Base-by-base conservation (phyloP, 2,888 invertebrate species). In the Nomada lathburiana region DNA sequence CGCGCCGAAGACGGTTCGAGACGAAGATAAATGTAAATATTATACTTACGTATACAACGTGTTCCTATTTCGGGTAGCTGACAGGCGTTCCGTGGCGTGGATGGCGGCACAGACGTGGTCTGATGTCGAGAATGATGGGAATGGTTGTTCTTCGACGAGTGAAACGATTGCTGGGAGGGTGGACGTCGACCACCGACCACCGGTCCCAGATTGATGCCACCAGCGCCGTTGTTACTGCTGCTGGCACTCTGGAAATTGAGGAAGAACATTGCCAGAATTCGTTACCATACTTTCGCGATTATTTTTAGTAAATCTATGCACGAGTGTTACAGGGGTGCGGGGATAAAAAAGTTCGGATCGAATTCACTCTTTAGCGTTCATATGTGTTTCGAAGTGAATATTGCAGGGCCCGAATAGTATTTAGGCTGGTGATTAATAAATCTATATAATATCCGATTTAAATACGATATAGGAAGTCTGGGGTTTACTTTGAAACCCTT, bases 81-180 rank as follows among this genome's bases (percentile, higher is more conserved):
- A 80, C 90, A 90, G 16, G 84, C 84, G 68, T 88, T 91, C 47
- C 91, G 82, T 0, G 90, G 88, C 23, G 88, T 88, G 4, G 90
- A 86, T 0, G 89, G 82, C 7, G 84, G 83, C 16, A 82, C 81
- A 3, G 89, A 83, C 29, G 90, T 90, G 47, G 90, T 81, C 77
- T 89, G 90, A 55, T 91, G 90, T 2, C 89, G 91, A 26, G 91
- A 90, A 73, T 92, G 91, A 72, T 92, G 91, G 52, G 91, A 90
- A 84, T 92, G 91, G 86, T 90, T 92, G 81, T 86, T 93, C 87
- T 93, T 93, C 16, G 92, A 92, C 29, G 93, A 93, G 57, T 93
- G 92, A 77, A 94, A 94, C 16, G 94, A 94, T 83, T 94, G 93
- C 79, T 94, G 93, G 0, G 93, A 92, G 10, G 92, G 89, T 76